These are phyloP conservation scores for Apodemus sylvaticus DNA, from an alignment of 2,113 vertebrate genomes.

Conservation along the genomic window DNA sequence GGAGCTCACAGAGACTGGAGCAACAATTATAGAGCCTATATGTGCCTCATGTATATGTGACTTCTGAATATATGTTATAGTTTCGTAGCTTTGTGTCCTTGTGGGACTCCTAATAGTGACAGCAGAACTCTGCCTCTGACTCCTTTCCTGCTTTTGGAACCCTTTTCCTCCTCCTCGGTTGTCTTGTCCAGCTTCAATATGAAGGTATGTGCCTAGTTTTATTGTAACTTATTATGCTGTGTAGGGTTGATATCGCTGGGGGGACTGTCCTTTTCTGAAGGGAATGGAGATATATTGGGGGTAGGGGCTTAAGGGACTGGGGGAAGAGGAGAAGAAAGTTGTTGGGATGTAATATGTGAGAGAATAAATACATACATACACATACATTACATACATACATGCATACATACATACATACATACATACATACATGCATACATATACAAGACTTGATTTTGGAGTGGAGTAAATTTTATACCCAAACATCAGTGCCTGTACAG, in stretches of 20 bases:
- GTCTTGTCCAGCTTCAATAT: neutral
- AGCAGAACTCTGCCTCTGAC: neutral
- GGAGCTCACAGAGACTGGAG: neutral
- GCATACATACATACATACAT: neutral
- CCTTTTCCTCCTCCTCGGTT: too few relatives aligned
- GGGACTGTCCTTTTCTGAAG: neutral
- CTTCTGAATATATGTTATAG: neutral
- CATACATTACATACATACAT: neutral
- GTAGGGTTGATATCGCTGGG: neutral
- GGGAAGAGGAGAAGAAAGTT: neutral
- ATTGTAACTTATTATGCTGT: neutral
- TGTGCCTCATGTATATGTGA: neutral
- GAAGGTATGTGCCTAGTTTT: neutral
- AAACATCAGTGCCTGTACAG: neutral
- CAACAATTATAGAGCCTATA: neutral
- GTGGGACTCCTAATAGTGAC: neutral
- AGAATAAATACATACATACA: neutral
- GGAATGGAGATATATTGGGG: neutral
- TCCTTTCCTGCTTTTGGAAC: neutral
- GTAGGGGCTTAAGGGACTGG: neutral
- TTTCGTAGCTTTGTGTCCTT: neutral
- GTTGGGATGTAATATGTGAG: neutral
- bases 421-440: neutral
- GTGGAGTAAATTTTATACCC: neutral
- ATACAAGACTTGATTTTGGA: conserved; percentile 28